These are phyloP conservation scores for Zootoca vivipara DNA, from an alignment of 2,113 vertebrate species.

Conservation along the genomic window DNA sequence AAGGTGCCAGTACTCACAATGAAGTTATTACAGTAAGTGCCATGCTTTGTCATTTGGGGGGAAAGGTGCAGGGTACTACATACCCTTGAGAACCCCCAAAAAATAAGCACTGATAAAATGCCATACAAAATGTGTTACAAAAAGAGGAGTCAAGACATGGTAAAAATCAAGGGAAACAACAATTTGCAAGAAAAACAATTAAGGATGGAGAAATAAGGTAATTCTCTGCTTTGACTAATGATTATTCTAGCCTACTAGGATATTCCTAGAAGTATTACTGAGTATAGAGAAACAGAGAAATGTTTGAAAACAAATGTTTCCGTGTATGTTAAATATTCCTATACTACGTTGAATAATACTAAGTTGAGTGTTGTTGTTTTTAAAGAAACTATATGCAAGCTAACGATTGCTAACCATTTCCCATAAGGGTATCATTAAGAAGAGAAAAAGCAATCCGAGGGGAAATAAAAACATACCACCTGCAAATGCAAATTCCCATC, in stretches of 20 bases:
- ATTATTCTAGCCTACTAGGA: not conserved
- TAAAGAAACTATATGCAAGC: not conserved
- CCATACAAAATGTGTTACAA: not conserved
- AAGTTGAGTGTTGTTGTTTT: not conserved
- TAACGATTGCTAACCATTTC: conserved; percentile 73
- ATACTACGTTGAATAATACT: not conserved
- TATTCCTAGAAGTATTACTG: not conserved
- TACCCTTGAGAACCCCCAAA: no score
- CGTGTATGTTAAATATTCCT: not conserved
- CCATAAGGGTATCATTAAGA: conserved; percentile 76
- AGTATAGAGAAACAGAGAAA: conserved; percentile 4
- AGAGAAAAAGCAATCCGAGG: conserved; percentile 60
- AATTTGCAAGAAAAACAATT: not conserved
- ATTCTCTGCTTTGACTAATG: not conserved
- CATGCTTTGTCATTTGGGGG: no score
- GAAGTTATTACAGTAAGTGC: no score
- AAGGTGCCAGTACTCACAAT: no score
- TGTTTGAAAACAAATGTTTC: not conserved
- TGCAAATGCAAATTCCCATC: conserved; percentile 77
- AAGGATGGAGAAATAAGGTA: not conserved
- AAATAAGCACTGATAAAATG: not conserved
- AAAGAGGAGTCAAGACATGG: not conserved
- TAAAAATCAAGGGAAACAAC: not conserved
- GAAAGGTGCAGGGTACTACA: no score
- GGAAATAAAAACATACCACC: conserved; percentile 53